Evolutionary conservation across 2,113 vertebrate genomes (phyloP).

Genomic region (Phocoena phocoena): DNA sequence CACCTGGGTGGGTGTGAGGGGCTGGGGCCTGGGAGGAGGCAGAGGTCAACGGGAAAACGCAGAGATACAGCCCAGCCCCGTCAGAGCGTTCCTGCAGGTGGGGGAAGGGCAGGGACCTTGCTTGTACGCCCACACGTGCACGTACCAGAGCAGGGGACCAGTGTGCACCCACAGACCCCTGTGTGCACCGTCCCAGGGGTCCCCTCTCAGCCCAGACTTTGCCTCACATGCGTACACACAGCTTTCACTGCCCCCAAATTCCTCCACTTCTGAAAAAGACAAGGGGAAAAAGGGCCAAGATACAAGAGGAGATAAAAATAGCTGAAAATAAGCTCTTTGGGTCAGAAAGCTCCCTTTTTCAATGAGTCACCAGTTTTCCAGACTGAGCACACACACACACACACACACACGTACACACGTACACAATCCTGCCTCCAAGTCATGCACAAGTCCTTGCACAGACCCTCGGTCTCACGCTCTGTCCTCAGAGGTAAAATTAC

Average conservation of each 20-base stretch:
- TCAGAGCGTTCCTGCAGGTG: not conserved
- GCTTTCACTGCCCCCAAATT: not conserved
- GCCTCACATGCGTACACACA: not conserved
- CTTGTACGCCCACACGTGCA: not conserved
- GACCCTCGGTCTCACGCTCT: not conserved
- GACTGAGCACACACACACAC: not conserved
- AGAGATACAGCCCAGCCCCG: not conserved
- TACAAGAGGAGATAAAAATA: slow-evolving; percentile 71
- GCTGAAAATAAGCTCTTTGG: slow-evolving; percentile 60
- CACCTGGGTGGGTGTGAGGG: not conserved
- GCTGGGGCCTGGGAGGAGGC: not conserved
- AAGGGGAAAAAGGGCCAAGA: slow-evolving; percentile 43
- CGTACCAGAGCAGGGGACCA: not conserved
- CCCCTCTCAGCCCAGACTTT: not conserved
- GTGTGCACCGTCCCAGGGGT: no score
- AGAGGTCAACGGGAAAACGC: not conserved
- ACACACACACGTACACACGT: slow-evolving; percentile 7
- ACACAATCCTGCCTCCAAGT: not conserved
- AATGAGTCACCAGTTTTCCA: slow-evolving; percentile 66
- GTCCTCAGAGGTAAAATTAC: not conserved
- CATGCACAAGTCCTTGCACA: no score
- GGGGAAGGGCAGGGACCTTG: not conserved
- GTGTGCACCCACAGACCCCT: no score
- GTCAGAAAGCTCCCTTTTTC: slow-evolving; percentile 58
- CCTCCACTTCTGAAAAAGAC: slow-evolving; percentile 16